phyloP scores from a whole-genome alignment of 2,797 vertebrate species.

The Pangasius djambal region DNA sequence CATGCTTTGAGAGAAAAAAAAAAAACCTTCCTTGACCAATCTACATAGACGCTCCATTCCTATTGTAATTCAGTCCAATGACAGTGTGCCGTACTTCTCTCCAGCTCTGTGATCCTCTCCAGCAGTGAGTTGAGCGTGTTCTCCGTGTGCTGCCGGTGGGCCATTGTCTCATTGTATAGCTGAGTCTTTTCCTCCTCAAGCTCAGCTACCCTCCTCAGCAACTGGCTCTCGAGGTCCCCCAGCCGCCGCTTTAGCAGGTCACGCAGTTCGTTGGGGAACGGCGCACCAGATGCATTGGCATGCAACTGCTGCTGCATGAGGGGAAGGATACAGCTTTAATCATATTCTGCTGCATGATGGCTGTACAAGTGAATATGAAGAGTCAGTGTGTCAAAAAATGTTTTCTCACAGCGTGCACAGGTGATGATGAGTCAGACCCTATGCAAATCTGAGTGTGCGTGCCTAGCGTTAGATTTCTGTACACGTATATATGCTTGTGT shows the following conservation, averaged over 20 bases:
- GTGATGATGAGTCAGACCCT: conserved; percentile 29
- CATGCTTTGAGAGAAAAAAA: neutral
- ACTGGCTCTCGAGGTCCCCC: conserved; percentile 89
- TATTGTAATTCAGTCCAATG: neutral
- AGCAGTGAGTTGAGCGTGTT: conserved; percentile 86
- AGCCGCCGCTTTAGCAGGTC: conserved; percentile 90
- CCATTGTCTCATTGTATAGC: conserved; percentile 93
- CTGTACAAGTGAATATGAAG: conserved; percentile 23
- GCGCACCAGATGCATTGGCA: conserved; percentile 71
- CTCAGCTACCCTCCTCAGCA: conserved; percentile 91
- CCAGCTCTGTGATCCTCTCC: conserved; percentile 91
- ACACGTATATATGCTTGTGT: neutral
- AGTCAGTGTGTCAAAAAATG: conserved; percentile 10
- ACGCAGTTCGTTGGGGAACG: conserved; percentile 84
- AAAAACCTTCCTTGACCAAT: neutral
- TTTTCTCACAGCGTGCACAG: neutral
- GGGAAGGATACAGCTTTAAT: conserved; percentile 32
- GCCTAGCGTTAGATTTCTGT: neutral
- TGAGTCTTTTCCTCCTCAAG: conserved; percentile 93
- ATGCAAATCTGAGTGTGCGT: conserved; percentile 2
- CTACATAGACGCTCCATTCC: neutral
- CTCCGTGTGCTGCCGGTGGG: conserved; percentile 92
- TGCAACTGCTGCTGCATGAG: conserved; percentile 72
- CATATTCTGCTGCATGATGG: conserved; percentile 29
- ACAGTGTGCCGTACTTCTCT: conserved; percentile 81